Conservation (phyloP, 2,797 vertebrate genomes). For the Hypotaenidia okinawae region DNA sequence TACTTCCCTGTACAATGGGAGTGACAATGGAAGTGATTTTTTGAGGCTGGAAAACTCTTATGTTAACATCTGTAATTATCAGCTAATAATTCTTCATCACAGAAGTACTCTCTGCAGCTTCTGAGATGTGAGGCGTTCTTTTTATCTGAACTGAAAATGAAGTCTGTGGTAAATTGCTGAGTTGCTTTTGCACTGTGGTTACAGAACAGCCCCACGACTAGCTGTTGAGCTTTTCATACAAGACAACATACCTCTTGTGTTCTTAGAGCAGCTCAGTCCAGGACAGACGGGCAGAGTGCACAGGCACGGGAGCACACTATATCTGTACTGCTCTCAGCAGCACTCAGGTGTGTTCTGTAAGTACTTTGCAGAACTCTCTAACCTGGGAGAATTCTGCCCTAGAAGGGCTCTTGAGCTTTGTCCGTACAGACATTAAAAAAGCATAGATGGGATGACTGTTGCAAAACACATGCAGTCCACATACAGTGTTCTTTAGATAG, state of each 20-base stretch:
- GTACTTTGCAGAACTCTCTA: neutral
- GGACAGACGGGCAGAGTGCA: neutral
- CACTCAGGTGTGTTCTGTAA: too few relatives aligned
- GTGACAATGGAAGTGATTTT: neutral
- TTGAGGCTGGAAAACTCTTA: neutral
- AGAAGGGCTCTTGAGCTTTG: neutral
- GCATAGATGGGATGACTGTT: neutral
- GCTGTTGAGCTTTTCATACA: neutral
- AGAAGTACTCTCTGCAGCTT: neutral
- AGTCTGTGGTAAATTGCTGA: neutral
- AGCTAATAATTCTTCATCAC: neutral
- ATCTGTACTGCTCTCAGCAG: neutral
- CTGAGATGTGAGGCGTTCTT: neutral
- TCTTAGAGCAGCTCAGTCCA: neutral
- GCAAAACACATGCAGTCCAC: neutral
- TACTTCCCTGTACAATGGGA: neutral
- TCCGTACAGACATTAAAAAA: neutral
- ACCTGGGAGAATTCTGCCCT: neutral
- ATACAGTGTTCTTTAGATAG: neutral
- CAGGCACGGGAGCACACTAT: neutral
- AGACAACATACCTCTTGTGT: fast-evolving
- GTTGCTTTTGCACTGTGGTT: neutral
- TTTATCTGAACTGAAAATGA: neutral
- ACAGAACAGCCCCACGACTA: neutral
- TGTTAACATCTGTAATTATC: neutral